Conservation (phyloP, 2,113 vertebrate species). For the Lontra canadensis region DNA sequence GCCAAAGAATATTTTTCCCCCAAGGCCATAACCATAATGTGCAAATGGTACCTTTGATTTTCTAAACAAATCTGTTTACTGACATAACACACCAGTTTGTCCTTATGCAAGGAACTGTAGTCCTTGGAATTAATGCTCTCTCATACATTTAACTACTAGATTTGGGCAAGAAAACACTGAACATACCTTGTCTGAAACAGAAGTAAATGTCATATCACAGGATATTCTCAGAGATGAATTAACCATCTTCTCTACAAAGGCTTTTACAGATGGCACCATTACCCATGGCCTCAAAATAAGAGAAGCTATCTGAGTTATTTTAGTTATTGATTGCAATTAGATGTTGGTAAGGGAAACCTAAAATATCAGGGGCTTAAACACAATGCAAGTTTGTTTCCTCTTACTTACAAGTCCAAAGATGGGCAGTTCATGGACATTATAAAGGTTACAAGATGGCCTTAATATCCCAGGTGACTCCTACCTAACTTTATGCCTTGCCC, state of each 20-base stretch:
- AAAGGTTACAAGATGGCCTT: background rate
- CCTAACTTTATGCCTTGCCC: background rate
- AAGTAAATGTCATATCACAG: background rate
- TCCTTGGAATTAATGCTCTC: background rate
- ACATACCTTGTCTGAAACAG: background rate
- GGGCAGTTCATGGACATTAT: background rate
- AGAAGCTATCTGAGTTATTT: background rate
- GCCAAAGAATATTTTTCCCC: background rate
- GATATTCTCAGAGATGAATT: background rate
- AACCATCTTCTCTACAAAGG: background rate
- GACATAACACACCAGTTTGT: background rate
- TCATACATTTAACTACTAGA: background rate
- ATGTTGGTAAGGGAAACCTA: background rate
- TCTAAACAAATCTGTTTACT: constrained; percentile 11
- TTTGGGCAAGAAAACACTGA: background rate
- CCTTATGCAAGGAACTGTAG: background rate
- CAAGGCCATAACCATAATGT: background rate
- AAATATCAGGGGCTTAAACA: background rate
- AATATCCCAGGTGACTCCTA: background rate
- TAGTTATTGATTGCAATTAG: background rate
- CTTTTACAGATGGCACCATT: background rate
- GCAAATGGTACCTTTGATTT: background rate
- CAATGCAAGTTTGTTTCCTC: background rate
- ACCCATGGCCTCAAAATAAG: background rate
- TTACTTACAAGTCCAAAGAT: background rate